Evolutionary conservation across 2,888 invertebrate genomes (phyloP), one percentile per base, ranked within the genome.

Genomic region (Aproaerema taeniolella): DNA sequence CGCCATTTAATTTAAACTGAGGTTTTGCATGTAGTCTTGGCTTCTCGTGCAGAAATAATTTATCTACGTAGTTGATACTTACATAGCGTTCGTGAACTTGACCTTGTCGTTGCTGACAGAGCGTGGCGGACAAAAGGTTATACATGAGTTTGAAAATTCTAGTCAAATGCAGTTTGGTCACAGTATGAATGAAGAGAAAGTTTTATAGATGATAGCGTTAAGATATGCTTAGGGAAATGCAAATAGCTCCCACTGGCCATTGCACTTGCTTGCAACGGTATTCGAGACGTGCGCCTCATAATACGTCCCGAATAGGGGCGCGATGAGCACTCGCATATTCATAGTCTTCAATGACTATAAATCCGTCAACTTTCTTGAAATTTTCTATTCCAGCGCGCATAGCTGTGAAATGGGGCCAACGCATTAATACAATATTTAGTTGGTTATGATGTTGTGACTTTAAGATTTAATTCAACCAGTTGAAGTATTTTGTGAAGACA

Each of bases 91-190:
- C n/a, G 8, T 8, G 20, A 20, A 20, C 20, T 20, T 8, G 8
- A 20, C 20, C 5, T 8, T 20, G 20, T 16, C 28, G 16, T 35
- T 28, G 2, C 30, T 20, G 9, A 9, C n/a, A 6, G 5, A 35
- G 3, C 24, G 17, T 37, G 30, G 20, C 30, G 37, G 37, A 17
- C 37, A 37, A 30, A 37, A 37, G 37, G 30, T 37, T 30, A 17
- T 15, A 26, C 10, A 12, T 11, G 25, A 28, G 28, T 17, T 36
- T 7, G 17, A 41, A 46, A 46, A 55, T 50, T 53, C 48, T 61
- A 72, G 83, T 83, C 83, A 83, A 85, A 71, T 83, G 85, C 83
- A 83, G 85, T 85, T 85, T 83, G 82, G 46, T 45, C 45, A 47
- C 45, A 42, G 44, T 45, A 51, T 66, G 61, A 64, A 56, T 49